Evolutionary conservation across 2,797 vertebrate genomes (phyloP), one percentile per base, ranked within the genome.

Genomic region (Microctenopoma lineatum): DNA sequence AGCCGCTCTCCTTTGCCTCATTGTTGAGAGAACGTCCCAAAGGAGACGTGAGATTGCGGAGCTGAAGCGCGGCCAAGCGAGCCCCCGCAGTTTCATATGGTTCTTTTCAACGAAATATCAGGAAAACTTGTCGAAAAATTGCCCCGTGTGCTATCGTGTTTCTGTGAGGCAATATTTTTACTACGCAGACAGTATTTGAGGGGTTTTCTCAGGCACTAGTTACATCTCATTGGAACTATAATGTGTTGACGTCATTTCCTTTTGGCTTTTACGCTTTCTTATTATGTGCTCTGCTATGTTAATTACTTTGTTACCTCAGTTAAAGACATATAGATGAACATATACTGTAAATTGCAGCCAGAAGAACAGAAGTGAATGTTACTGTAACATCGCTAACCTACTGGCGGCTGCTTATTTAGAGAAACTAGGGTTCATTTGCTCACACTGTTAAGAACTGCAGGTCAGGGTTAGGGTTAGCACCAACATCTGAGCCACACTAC

Each of bases 1-100:
- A 82, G 75, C 83, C 12, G 38, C 59, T 69, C 76, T 75, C 78
- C 74, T 79, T 82, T 47, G 55, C 77, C 21, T 39, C 73, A 21
- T 75, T 89, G 88, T 90, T 89, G 84, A 62, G 80, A 87, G 89
- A 90, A 89, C 65, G 72, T 86, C 87, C 89, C 87, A 64, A 71
- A 83, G 83, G 84, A 88, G 81, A 83, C n/a, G 75, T 76, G 74
- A 81, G 83, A 90, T 80, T 70, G 73, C 80, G 55, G 6, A 80
- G 64, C 44, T 48, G 38, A 67, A 83, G 80, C 59, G 60, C 59
- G 32, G 69, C 66, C 77, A 80, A 75, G 81, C 45, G 78, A 66
- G 55, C 21, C 68, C 68, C 66, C n/a, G 42, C 66, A 59, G 74
- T 14, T 70, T 84, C 86, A 78, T 83, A 77, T 83, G 84, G 78